Base-by-base conservation (phyloP, 2,888 invertebrate species). In the Netelia melanura region DNA sequence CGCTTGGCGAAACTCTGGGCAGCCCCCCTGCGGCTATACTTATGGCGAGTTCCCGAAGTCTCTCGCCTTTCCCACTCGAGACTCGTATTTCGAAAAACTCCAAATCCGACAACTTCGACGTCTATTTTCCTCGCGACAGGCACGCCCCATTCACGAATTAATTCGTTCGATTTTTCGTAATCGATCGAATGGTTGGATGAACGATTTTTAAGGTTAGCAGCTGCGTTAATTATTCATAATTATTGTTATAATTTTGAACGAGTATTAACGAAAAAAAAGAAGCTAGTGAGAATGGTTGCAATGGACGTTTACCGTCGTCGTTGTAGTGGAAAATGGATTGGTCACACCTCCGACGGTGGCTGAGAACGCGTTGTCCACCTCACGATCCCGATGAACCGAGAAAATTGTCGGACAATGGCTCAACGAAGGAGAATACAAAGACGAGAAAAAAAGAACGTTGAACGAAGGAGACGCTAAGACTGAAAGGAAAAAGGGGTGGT, bases 1-100 rank as follows among this genome's bases (percentile, higher is more conserved):
- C 71, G 61, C 77, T 74, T 65, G 38, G 54, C 70, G 65, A 81
- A 81, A 70, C 61, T 70, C 82, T 56, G 67, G 67, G 44, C 62
- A 71, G 88, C 88, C 90, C 81, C 89, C 92, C 92, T 85, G 89
- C 83, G 87, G 90, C 81, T 90, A 89, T 86, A 89, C 90, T 90
- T 88, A 88, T 86, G 86, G 83, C 85, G 83, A 81, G 43, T 48
- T 78, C 48, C 74, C 79, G 76, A 54, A 75, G 21, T 44, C 23
- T 52, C 17, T n/a, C 48, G 10, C 8, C 52, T 78, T 62, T 78
- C 38, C 38, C 38, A 14, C 58, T 62, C 54, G 21, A 5, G 68
- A 8, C 10, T 58, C 65, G n/a, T 11, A 11, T 14, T 48, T 82
- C 78, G 43, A 79, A 81, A 58, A 71, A 79, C 64, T 74, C 64